These are phyloP conservation scores for Saccostrea echinata DNA, from an alignment of 1,140 invertebrate species.

Conservation along the genomic window DNA sequence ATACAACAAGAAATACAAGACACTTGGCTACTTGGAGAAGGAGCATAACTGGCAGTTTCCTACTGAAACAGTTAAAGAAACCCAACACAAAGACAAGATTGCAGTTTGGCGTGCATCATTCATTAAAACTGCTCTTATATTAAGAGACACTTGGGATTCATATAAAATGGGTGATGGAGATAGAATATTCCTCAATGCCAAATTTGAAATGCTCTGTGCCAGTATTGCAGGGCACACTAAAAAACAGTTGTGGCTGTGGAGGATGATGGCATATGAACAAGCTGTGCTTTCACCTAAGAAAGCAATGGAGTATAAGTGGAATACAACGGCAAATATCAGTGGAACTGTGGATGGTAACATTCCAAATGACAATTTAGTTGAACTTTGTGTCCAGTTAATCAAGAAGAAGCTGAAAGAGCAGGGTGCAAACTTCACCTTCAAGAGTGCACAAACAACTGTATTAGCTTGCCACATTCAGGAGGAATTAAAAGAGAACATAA, in stretches of 20 bases:
- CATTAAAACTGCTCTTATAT: conserved; percentile 52
- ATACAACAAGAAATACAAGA: no score
- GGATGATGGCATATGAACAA: no score
- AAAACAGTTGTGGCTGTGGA: no score
- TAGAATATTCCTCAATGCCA: no score
- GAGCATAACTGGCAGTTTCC: conserved; percentile 37
- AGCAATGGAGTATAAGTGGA: no score
- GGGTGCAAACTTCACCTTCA: conserved; percentile 26
- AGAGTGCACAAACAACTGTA: conserved; percentile 27
- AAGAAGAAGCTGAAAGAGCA: no score
- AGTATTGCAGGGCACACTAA: no score
- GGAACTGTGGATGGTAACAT: conserved; percentile 44
- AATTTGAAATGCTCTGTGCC: no score
- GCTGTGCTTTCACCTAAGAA: no score
- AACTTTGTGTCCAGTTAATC: conserved; percentile 16
- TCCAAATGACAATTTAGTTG: conserved; percentile 48
- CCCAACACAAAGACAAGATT: conserved; percentile 33
- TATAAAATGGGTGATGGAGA: no score
- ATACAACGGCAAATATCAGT: no score
- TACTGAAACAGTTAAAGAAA: neutral
- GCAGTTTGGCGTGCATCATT: conserved; percentile 47
- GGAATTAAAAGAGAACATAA: no score
- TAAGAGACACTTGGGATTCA: conserved; percentile 54
- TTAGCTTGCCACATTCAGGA: conserved; percentile 40
- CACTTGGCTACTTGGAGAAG: neutral